Conservation (phyloP, 2,888 invertebrate species). For the Mythimna impura region DNA sequence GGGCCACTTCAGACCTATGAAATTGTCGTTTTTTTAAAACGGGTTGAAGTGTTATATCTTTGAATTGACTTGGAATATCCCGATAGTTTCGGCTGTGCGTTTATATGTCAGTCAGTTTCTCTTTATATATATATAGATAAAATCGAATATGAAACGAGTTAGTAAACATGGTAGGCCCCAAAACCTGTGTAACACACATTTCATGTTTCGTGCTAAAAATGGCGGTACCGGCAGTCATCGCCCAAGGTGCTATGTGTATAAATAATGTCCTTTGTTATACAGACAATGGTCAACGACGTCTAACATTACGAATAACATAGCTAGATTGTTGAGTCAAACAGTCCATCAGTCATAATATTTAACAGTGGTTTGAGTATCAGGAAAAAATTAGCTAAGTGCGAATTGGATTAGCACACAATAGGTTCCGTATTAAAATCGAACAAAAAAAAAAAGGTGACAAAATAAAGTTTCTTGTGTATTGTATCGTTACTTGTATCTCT, state of each 20-base stretch:
- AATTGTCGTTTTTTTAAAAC: too few species aligned
- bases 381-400: neutral
- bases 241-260: slow-evolving; percentile 30
- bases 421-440: too few species aligned
- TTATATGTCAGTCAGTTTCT: too few species aligned
- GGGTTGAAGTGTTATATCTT: too few species aligned
- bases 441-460: too few species aligned
- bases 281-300: slow-evolving; percentile 44
- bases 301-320: slow-evolving; percentile 26
- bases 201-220: slow-evolving; percentile 42
- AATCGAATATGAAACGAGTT: neutral
- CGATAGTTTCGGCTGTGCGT: too few species aligned
- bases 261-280: slow-evolving; percentile 44
- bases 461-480: too few species aligned
- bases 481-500: too few species aligned
- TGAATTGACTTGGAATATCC: too few species aligned
- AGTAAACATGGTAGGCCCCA: slow-evolving; percentile 6
- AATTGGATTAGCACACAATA: too few species aligned
- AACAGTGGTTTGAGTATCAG: neutral
- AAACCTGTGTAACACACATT: slow-evolving; percentile 30
- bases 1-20: too few species aligned
- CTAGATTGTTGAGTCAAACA: neutral
- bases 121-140: neutral
- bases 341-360: neutral
- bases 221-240: slow-evolving; percentile 31